A percentile compares a stretch with the other conserved stretches of the same genome.
Conservation (phyloP, 2,888 invertebrate species). For the Mystacides longicornis region DNA sequence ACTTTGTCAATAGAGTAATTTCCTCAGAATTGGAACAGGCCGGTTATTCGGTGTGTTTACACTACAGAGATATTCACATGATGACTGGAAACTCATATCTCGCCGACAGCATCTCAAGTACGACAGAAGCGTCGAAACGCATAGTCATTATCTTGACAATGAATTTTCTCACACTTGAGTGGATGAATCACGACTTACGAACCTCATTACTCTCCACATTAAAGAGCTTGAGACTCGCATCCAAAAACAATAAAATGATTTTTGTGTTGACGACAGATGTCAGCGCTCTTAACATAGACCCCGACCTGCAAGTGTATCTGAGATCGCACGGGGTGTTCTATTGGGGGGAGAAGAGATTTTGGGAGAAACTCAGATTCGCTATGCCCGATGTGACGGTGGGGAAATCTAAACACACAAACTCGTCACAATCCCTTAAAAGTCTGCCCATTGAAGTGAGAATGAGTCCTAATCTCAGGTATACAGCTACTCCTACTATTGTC, state of each 20-base stretch:
- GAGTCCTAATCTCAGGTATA: conserved; percentile 54
- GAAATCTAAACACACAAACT: conserved; percentile 53
- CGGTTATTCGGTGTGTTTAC: conserved; percentile 41
- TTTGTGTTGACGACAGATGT: conserved; percentile 55
- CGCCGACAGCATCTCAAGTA: conserved; percentile 50
- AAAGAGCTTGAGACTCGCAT: conserved; percentile 38
- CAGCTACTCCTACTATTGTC: conserved; percentile 63
- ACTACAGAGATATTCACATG: conserved; percentile 42
- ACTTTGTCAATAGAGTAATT: conserved; percentile 58
- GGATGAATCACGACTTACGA: conserved; percentile 53
- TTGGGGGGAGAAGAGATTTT: conserved; percentile 80
- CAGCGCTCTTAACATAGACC: conserved; percentile 64
- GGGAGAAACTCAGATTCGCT: conserved; percentile 78
- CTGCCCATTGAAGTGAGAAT: conserved; percentile 30
- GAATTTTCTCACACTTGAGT: conserved; percentile 65
- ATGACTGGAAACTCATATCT: conserved; percentile 48
- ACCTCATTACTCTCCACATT: conserved; percentile 46
- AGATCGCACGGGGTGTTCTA: conserved; percentile 65
- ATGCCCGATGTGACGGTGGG: conserved; percentile 68
- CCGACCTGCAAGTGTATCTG: conserved; percentile 64
- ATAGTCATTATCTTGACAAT: conserved; percentile 57
- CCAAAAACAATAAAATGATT: conserved; percentile 42
- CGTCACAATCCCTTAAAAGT: conserved; percentile 45
- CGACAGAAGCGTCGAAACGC: conserved; percentile 47
- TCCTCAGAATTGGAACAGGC: conserved; percentile 63